phyloP scores from a whole-genome alignment of 2,113 vertebrate species.

The Oncorhynchus clarkii region DNA sequence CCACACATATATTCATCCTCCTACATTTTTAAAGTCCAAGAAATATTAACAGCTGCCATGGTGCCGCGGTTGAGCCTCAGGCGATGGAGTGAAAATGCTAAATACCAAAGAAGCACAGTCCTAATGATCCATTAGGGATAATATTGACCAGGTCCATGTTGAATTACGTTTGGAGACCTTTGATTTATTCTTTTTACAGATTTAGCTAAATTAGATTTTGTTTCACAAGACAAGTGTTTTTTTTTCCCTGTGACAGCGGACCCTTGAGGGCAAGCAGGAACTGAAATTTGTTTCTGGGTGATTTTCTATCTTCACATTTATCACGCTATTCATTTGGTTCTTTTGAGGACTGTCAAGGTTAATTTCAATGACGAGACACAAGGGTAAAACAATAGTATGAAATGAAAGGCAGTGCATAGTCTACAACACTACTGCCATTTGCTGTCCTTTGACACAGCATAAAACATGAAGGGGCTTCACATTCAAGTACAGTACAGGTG shows the following conservation, averaged over 20 bases:
- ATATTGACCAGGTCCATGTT: slow-evolving; percentile 30
- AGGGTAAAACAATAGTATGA: no score
- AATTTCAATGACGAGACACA: not conserved
- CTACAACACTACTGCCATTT: no score
- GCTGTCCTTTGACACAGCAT: no score
- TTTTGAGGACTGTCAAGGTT: not conserved
- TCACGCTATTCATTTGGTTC: not conserved
- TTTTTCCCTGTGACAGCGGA: not conserved
- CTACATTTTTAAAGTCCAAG: slow-evolving; percentile 62
- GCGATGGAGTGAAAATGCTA: slow-evolving; percentile 52
- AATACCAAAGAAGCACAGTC: slow-evolving; percentile 54
- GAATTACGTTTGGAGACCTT: no score
- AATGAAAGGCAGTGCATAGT: no score
- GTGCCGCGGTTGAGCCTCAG: slow-evolving; percentile 33
- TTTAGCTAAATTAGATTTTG: not conserved
- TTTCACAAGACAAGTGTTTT: not conserved
- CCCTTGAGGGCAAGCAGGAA: not conserved
- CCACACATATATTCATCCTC: slow-evolving; percentile 23
- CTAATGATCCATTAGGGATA: slow-evolving; percentile 47
- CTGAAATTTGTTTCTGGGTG: not conserved
- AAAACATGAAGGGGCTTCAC: no score
- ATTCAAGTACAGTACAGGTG: no score
- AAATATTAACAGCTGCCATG: slow-evolving; percentile 58
- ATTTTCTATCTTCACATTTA: not conserved
- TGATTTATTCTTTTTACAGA: no score